A percentile compares a stretch with the other conserved stretches of the same genome.
phyloP scores from a whole-genome alignment of 2,113 vertebrate species.

The Chamaetylas fuelleborni region DNA sequence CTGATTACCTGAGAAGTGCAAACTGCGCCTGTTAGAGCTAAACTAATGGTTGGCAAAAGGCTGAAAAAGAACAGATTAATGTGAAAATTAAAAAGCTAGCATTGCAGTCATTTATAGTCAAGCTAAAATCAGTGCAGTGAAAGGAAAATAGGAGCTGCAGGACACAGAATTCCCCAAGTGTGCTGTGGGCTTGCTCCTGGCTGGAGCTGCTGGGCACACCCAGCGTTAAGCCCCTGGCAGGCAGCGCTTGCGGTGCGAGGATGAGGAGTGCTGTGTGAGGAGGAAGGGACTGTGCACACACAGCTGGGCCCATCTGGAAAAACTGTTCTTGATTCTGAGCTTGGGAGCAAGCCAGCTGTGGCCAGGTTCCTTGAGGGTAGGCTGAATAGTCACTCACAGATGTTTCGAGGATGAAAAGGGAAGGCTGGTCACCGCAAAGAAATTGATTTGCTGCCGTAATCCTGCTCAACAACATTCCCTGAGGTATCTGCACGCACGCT shows the following conservation, averaged over 20 bases:
- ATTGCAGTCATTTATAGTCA: background rate
- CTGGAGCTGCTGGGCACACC: background rate
- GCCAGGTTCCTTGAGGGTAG: background rate
- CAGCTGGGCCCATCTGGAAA: slow-evolving; percentile 25
- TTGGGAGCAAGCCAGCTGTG: slow-evolving; percentile 19
- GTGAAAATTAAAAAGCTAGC: background rate
- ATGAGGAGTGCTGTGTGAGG: background rate
- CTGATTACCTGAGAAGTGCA: background rate
- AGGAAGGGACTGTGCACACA: background rate
- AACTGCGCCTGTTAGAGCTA: background rate
- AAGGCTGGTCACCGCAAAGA: background rate
- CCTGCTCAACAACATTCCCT: background rate
- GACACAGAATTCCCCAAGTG: background rate
- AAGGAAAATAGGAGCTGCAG: background rate
- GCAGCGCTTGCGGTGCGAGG: accelerated
- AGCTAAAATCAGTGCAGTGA: background rate
- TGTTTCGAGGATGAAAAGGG: background rate
- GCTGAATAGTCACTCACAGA: background rate
- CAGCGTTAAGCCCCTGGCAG: background rate
- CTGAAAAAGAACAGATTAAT: background rate
- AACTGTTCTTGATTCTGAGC: background rate
- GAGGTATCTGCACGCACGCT: accelerated
- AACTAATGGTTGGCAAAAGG: background rate
- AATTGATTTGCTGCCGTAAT: background rate
- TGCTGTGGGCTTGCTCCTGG: background rate